Base-by-base conservation (phyloP, 1,140 invertebrate species). In the Bombus polaris region DNA sequence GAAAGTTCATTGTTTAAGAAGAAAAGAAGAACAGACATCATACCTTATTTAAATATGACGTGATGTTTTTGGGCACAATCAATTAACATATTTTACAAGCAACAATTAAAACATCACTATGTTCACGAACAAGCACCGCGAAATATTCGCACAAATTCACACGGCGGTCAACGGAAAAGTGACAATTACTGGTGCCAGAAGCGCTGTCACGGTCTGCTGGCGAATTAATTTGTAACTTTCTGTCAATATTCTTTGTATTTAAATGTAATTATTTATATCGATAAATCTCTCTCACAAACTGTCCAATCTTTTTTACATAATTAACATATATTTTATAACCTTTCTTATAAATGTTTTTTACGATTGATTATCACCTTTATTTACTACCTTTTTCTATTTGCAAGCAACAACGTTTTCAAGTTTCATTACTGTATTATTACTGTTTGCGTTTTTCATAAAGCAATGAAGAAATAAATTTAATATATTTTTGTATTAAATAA, bases 71-170 rank as follows among this genome's bases (percentile, higher is more conserved):
- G 6, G 12, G 9, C 37, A 3, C 44, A 42, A 74, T 47, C 57
- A 83, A 82, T 81, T 71, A 87, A 87, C 81, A 71, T 88, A 89
- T 89, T 87, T 89, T 72, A 89, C 59, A 28, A 22, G 57, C 59
- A 76, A 89, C 68, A 42, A 79, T 84, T 73, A 62, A 70, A 71
- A 74, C 39, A 74, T 80, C 42, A 59, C 28, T 57, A 22, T 71
- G 18, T 81, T 47, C 32, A 18, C 53, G 35, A 70, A 85, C 12
- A 9, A 68, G 39, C 81, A 70, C 88, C 12, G 81, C 57, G 73
- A 65, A 72, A 82, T 75, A 76, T 53, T 76, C 59, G 28, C 28
- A 59, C 57, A 9, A 47, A 83, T 71, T 87, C 66, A 22, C 66
- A 87, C 74, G 35, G 13, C 68, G 18, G 62, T 78, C 65, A 76